Percentiles rank a stretch among this genome's conserved stretches.
phyloP scores from a whole-genome alignment of 2,888 invertebrate genomes.

The Liodrosophila aerea region DNA sequence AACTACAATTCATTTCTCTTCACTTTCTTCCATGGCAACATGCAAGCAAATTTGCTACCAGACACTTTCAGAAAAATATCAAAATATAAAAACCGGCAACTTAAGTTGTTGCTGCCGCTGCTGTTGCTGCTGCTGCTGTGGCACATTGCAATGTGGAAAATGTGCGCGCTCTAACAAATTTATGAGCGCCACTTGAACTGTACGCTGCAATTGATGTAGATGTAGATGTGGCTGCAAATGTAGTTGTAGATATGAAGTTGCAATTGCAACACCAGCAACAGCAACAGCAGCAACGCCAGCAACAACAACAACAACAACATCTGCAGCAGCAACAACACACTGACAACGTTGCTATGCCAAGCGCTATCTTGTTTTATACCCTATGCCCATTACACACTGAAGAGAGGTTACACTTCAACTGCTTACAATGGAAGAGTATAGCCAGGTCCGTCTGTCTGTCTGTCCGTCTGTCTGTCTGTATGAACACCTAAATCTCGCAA shows the following conservation, averaged over 20 bases:
- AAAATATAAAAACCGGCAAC: conserved; percentile 39
- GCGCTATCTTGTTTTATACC: conserved; percentile 19
- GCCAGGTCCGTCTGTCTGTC: too few species aligned
- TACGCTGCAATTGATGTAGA: conserved; percentile 33
- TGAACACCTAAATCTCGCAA: too few species aligned
- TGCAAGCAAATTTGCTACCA: conserved; percentile 16
- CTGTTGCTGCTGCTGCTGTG: conserved; percentile 21
- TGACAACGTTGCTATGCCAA: conserved; percentile 2
- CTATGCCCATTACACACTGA: too few species aligned
- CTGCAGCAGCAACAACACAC: conserved; percentile 7
- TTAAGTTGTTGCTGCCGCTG: conserved; percentile 13
- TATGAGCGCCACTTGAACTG: conserved; percentile 65
- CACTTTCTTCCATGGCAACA: conserved; percentile 64
- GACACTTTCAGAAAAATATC: conserved; percentile 1
- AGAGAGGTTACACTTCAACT: too few species aligned
- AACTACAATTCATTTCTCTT: conserved; percentile 67
- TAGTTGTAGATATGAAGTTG: conserved; percentile 25
- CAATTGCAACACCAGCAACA: conserved; percentile 42
- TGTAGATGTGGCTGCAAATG: conserved; percentile 23
- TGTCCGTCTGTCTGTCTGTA: too few species aligned
- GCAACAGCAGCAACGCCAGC: conserved; percentile 7
- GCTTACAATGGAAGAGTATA: too few species aligned
- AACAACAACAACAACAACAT: conserved; percentile 6
- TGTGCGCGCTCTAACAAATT: conserved; percentile 68
- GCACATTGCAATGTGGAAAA: conserved; percentile 68